phyloP scores from a whole-genome alignment of 53 echinoderm and acorn worm genomes.

The Luidia sarsii region DNA sequence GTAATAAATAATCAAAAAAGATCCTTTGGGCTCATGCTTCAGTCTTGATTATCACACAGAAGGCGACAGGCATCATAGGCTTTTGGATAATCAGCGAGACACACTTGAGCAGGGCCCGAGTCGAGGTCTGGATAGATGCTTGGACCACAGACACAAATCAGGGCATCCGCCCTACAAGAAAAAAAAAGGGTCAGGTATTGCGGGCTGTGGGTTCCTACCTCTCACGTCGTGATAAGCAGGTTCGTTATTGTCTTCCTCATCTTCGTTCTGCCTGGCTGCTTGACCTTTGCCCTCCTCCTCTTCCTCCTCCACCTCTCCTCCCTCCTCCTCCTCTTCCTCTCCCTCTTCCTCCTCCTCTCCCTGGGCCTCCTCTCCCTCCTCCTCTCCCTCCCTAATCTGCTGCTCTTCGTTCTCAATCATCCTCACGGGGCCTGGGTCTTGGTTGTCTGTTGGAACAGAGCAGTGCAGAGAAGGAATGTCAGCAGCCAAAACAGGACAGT shows the following conservation, averaged over 20 bases:
- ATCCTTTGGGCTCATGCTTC: too few relatives aligned
- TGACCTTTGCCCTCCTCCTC: not conserved
- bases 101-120: too few relatives aligned
- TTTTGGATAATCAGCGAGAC: too few relatives aligned
- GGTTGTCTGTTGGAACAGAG: not conserved
- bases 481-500: not conserved
- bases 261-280: not conserved
- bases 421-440: conserved; percentile 62
- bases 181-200: not conserved
- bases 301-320: not conserved
- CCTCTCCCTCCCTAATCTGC: not conserved
- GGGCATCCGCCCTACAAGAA: too few relatives aligned
- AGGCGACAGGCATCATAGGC: too few relatives aligned
- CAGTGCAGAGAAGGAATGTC: not conserved
- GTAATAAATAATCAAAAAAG: too few relatives aligned
- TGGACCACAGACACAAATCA: too few relatives aligned
- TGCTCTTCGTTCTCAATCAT: conserved; percentile 55
- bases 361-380: not conserved
- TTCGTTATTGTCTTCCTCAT: conserved; percentile 4
- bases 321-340: not conserved
- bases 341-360: conserved; percentile 7
- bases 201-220: not conserved
- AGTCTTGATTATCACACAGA: too few relatives aligned
- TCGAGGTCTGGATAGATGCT: too few relatives aligned
- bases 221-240: not conserved